Evolutionary conservation across 1,140 invertebrate species (phyloP).

Genomic region (Himalopsyche phryganea): DNA sequence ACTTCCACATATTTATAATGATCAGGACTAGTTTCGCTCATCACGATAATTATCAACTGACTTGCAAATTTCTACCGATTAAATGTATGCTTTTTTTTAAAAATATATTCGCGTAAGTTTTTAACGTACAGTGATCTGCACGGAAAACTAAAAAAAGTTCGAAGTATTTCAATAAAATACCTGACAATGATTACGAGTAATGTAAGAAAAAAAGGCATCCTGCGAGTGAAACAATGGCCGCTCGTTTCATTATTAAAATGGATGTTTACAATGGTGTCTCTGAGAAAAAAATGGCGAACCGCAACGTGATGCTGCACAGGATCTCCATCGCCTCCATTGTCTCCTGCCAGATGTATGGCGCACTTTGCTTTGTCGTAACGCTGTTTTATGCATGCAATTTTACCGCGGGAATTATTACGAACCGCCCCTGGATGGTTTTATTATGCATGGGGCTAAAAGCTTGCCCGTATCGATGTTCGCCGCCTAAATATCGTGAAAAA

Average conservation of each 20-base stretch:
- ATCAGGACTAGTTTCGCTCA: too few relatives aligned
- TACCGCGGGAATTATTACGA: conserved; percentile 2
- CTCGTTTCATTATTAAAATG: conserved; percentile 19
- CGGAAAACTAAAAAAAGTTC: too few relatives aligned
- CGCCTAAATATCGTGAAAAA: too few relatives aligned
- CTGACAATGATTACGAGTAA: too few relatives aligned
- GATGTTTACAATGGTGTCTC: conserved; percentile 8
- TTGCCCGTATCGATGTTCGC: too few relatives aligned
- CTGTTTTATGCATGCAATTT: conserved; percentile 18
- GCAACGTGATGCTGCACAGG: neutral
- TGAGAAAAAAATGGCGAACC: neutral
- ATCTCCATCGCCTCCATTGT: conserved; percentile 4
- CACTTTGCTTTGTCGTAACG: conserved; percentile 4
- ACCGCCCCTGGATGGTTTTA: neutral
- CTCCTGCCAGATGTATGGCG: conserved; percentile 5
- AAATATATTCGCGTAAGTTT: too few relatives aligned
- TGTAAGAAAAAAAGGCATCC: neutral
- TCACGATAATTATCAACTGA: too few relatives aligned
- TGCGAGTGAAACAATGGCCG: neutral
- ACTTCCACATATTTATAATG: too few relatives aligned
- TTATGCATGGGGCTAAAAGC: neutral
- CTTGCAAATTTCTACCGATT: too few relatives aligned
- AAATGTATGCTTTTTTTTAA: too few relatives aligned
- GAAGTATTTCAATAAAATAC: too few relatives aligned
- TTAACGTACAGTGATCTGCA: too few relatives aligned